These are phyloP conservation scores for Falco punctatus DNA, from an alignment of 2,113 vertebrate species.

Conservation along the genomic window DNA sequence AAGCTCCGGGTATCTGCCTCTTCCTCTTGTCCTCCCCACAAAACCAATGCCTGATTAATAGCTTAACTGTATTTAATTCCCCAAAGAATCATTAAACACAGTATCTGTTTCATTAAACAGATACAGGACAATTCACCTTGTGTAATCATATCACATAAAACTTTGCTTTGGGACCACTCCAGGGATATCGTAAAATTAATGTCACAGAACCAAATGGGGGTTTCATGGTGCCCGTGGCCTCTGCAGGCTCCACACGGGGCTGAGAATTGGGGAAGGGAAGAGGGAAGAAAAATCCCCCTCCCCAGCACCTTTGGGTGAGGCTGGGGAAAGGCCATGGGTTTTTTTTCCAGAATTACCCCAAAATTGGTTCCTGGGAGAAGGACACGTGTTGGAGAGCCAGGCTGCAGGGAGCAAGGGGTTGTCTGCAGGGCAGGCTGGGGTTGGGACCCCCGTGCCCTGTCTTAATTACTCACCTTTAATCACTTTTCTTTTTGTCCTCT, in stretches of 20 bases:
- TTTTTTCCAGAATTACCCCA: not conserved
- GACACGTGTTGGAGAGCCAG: not conserved
- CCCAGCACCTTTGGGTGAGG: not conserved
- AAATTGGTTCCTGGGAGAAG: not conserved
- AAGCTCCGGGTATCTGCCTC: not conserved
- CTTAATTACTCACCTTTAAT: not conserved
- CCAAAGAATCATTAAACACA: constrained; percentile 57
- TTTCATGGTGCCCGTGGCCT: not conserved
- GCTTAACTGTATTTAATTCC: constrained; percentile 44
- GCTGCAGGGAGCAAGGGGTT: not conserved
- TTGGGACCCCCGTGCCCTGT: rapidly evolving
- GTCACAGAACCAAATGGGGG: constrained; percentile 57
- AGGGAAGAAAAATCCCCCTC: not conserved
- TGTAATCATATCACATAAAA: constrained; percentile 77
- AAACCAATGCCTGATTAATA: constrained; percentile 60
- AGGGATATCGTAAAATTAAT: constrained; percentile 75
- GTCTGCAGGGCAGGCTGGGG: no score
- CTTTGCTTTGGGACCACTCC: constrained; percentile 76
- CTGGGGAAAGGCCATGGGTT: not conserved
- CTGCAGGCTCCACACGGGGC: not conserved
- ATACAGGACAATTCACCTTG: constrained; percentile 78
- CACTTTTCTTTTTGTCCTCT: not conserved
- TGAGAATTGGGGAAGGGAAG: not conserved
- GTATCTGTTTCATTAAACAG: constrained; percentile 73
- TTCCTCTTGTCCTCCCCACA: not conserved